Base-by-base conservation (phyloP, 2,797 vertebrate species). In the Pipistrellus kuhlii region DNA sequence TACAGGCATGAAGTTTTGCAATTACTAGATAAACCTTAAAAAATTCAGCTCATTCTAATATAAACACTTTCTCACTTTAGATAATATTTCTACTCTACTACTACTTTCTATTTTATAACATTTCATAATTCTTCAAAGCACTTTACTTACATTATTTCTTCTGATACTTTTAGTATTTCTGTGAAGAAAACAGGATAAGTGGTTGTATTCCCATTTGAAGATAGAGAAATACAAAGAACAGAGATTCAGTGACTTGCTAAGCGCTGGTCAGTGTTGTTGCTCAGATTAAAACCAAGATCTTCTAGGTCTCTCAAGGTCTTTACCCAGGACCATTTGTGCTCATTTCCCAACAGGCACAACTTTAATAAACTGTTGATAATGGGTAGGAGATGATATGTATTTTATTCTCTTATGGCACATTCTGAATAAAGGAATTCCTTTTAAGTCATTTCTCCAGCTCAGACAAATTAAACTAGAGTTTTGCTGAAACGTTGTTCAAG, bases 401-500 rank as follows among this genome's bases (percentile, higher is more conserved):
- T 86, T 57, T 48, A 35, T 88, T 87, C 48, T 83, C 21, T 88
- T 80, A 15, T 2, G 8, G 0, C 57, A 78, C 18, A 62, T 76
- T 84, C 59, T 44, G 35, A 75, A 44, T 91, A 11, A 88, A 85
- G 10, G 57, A 71, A 69, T 87, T 93, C 21, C n/a, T 86, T 15
- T 30, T 20, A 77, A 76, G 66, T 10, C 2, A 46, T 85, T 84
- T 94, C 41, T 78, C 27, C 1, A 30, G 83, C 53, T 83, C 75
- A 82, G 46, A 76, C 20, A 75, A 91, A 88, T 86, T 41, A 80
- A 85, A 66, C 66, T 85, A 88, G 23, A 55, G 8, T 93, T 93
- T 85, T 32, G 17, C 62, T 85, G 44, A 87, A 90, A 72, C 12
- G 7, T 23, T 85, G 11, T 83, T 96, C 7, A 62, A 66, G 68